Conservation (phyloP, 2,888 invertebrate genomes). For the Lypha dubia region DNA sequence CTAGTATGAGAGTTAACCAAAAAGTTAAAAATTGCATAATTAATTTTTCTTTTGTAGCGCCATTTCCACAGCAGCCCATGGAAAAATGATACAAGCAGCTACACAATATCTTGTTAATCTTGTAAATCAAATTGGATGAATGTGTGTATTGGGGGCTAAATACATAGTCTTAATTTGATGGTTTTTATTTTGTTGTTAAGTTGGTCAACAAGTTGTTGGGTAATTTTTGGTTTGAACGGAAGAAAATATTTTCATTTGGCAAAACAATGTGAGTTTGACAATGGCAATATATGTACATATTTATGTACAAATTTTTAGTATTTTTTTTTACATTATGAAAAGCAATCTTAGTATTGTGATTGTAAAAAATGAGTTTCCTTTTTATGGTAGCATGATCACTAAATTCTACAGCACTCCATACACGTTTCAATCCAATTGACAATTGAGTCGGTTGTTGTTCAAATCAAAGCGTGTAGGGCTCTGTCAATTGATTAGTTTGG, state of each 20-base stretch:
- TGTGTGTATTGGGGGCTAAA: background rate
- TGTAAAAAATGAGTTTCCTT: too few species aligned
- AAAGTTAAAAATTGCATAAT: conserved; percentile 60
- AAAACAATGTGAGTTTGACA: conserved; percentile 14
- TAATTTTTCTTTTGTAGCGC: conserved; percentile 48
- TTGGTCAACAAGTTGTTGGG: conserved; percentile 56
- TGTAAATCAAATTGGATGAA: background rate
- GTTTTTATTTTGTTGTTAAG: conserved; percentile 22
- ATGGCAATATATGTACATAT: background rate
- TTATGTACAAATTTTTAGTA: background rate
- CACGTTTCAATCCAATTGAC: too few species aligned
- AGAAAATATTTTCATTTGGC: conserved; percentile 31
- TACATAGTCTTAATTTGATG: background rate
- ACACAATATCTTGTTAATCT: conserved; percentile 7
- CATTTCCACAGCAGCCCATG: background rate
- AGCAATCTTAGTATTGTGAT: too few species aligned
- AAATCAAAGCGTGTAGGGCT: too few species aligned
- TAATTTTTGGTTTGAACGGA: conserved; percentile 38
- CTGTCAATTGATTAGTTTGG: too few species aligned
- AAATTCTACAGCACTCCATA: too few species aligned
- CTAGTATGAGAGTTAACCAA: background rate
- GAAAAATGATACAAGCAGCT: background rate
- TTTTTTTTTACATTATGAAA: too few species aligned
- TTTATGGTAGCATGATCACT: too few species aligned
- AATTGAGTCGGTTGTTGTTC: too few species aligned